A percentile compares a stretch with the other conserved stretches of the same genome.
Conservation (phyloP, 2,113 vertebrate species). For the Vulpes lagopus region DNA sequence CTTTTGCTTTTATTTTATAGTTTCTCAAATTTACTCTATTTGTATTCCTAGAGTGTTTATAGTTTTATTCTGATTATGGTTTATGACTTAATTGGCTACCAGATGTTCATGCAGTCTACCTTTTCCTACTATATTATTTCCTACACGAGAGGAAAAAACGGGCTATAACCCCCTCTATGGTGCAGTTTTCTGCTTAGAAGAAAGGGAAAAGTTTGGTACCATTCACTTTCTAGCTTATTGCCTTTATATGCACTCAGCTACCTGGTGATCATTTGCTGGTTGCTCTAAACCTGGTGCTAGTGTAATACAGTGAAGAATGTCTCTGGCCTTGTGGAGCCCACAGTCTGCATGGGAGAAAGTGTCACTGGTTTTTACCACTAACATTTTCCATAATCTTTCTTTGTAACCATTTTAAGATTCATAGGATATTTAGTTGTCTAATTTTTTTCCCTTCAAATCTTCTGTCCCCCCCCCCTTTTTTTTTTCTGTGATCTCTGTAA, state of each 20-base stretch:
- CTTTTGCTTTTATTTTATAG: conserved; percentile 17
- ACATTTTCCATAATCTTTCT: not conserved
- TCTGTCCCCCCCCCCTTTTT: conserved; percentile 18
- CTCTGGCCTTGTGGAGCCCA: not conserved
- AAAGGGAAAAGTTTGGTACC: not conserved
- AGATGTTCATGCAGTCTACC: conserved; percentile 37
- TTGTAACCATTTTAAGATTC: conserved; percentile 42
- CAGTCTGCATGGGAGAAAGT: not conserved
- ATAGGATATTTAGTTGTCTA: conserved; percentile 34
- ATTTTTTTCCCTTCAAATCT: conserved; percentile 6
- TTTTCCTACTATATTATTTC: conserved; percentile 34
- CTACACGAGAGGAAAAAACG: not conserved
- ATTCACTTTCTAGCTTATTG: not conserved
- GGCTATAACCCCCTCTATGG: not conserved
- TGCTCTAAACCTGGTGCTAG: not conserved
- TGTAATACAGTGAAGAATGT: not conserved
- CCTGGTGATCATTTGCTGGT: not conserved
- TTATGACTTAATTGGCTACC: conserved; percentile 58
- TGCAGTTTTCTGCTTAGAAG: not conserved
- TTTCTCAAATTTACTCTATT: conserved; percentile 37
- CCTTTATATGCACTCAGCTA: not conserved
- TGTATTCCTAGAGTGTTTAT: conserved; percentile 2
- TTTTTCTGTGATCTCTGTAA: conserved; percentile 57
- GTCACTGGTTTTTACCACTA: not conserved
- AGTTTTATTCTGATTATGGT: conserved; percentile 59